Base-by-base conservation (phyloP, 2,113 vertebrate genomes). In the Cyphotilapia sp. region DNA sequence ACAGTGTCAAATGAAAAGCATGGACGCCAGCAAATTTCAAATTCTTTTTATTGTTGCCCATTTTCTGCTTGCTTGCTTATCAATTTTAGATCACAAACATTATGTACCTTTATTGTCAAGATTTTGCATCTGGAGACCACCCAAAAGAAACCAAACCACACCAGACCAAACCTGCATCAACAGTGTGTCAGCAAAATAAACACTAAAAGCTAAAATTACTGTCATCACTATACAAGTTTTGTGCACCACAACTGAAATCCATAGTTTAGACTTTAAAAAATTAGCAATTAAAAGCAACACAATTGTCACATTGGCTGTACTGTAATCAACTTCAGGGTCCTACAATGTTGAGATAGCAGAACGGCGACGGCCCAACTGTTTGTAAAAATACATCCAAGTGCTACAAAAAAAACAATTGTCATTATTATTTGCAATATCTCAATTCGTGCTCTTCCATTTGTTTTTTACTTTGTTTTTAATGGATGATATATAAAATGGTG, bases 361-460 rank as follows among this genome's bases (percentile, higher is more conserved):
- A 47, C 1, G 2, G 1, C 10, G 4, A 19, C 2, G 1, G 14
- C 69, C 9, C 40, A 17, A 10, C 9, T 29, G 40, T 10, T 27
- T 45, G 22, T 74, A 45, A 27, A 74, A 45, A 27, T 40, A 42
- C 2, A 11, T n/a, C 33, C 33, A 38, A 38, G 61, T 38, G 2
- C 22, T 49, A 31, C 27, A 11, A 17, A 31, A 31, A 27, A 19
- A 0, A 0, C 45, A 19, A 12, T 12, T 1, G 9, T 47, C 71
- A 31, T 49, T 29, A 4, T 19, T 12, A 76, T 74, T 45, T 45
- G 5, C 38, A 45, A 45, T 27, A 27, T 66, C 61, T 47, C 42
- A 16, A 74, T 24, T 71, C 0, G 4, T 47, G 1, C 35, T 54
- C 14, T 40, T 2, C 29, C 24, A 2, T 80, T 47, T 69, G 10